A percentile compares a stretch with the other conserved stretches of the same genome.
Evolutionary conservation across 2,113 vertebrate species (phyloP).

Genomic region (Cololabis saira): DNA sequence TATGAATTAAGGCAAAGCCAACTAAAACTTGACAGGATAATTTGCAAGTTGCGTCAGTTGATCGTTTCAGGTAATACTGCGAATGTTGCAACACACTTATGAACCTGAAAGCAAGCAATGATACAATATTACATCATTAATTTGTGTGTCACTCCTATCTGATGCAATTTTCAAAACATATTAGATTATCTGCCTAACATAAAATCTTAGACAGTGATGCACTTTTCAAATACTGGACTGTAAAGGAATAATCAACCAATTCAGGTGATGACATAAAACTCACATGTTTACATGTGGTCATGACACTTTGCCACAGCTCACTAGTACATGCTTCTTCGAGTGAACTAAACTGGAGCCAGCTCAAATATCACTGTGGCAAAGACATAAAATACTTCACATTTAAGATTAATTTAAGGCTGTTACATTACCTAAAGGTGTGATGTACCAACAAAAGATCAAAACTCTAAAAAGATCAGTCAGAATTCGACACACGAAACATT

Average conservation of each 20-base stretch:
- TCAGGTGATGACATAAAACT: no score
- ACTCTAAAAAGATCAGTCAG: no score
- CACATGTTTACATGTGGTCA: no score
- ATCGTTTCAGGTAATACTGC: constrained; percentile 5
- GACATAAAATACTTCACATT: no score
- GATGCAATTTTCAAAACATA: constrained; percentile 11
- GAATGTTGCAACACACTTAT: not conserved
- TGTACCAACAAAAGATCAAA: no score
- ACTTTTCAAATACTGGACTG: not conserved
- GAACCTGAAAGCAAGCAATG: constrained; percentile 9
- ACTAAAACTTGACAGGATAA: not conserved
- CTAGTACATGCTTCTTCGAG: no score
- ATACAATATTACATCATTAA: not conserved
- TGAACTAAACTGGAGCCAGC: no score
- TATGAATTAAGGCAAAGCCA: not conserved
- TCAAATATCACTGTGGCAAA: no score
- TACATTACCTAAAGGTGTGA: no score
- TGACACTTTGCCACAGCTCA: no score
- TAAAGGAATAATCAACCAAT: not conserved
- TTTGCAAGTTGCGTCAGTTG: not conserved
- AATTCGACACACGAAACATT: no score
- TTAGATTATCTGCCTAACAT: not conserved
- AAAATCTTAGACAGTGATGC: not conserved
- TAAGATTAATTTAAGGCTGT: no score
- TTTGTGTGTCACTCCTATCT: not conserved